A percentile compares a stretch with the other conserved stretches of the same genome.
phyloP scores from a whole-genome alignment of 2,113 vertebrate species.

The Rousettus leschenaultii region DNA sequence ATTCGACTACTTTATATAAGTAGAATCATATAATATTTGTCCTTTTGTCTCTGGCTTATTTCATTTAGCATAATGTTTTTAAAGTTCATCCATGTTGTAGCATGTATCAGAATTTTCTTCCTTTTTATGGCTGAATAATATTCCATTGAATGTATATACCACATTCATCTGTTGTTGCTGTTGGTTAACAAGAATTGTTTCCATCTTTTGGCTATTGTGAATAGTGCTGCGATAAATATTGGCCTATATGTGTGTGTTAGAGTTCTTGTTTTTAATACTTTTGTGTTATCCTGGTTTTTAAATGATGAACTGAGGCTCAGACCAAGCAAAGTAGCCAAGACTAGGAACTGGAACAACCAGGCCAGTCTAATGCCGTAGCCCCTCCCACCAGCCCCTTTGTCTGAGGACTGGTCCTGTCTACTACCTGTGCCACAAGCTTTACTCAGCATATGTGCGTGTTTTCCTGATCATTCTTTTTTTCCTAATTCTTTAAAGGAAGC shows the following conservation, averaged over 20 bases:
- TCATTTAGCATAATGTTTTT: neutral
- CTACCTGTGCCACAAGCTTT: too few species aligned
- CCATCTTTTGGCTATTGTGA: neutral
- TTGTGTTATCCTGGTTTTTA: neutral
- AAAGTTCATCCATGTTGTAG: neutral
- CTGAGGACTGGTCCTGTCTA: neutral
- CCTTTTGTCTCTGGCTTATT: neutral
- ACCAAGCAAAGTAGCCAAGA: neutral
- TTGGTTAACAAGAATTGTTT: neutral
- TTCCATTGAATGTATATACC: neutral
- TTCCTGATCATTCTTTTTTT: slow-evolving; percentile 14
- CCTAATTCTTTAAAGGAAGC: slow-evolving; percentile 40
- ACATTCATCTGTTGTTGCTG: neutral
- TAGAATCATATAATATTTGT: neutral
- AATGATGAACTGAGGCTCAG: neutral
- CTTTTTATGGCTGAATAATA: neutral
- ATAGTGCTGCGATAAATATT: neutral
- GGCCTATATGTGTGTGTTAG: neutral
- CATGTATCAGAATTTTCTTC: neutral
- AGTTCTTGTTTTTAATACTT: neutral
- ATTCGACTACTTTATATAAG: neutral
- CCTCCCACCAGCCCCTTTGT: neutral
- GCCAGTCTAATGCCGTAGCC: neutral
- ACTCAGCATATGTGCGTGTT: neutral
- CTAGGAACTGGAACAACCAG: neutral